These are phyloP conservation scores for Dryadula phaetusa DNA, from an alignment of 2,888 invertebrate genomes.

Conservation along the genomic window DNA sequence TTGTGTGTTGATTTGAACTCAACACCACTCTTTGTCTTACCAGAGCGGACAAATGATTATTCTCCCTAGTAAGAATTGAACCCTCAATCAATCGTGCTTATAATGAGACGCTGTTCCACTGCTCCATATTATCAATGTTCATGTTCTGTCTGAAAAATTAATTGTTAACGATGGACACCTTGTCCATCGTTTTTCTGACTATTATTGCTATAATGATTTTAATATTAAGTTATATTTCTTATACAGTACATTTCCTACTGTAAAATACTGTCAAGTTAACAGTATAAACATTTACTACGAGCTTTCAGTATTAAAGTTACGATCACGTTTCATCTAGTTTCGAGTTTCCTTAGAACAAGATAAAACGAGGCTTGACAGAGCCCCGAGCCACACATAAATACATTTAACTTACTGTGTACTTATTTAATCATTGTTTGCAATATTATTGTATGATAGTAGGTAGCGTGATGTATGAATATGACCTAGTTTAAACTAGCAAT, in stretches of 20 bases:
- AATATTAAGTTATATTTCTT: neutral
- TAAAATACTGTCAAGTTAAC: neutral
- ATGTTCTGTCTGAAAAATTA: too few relatives aligned
- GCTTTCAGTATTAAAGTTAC: slow-evolving; percentile 8
- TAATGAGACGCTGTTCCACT: too few relatives aligned
- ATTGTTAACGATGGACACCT: too few relatives aligned
- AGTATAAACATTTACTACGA: neutral
- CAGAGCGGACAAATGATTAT: too few relatives aligned
- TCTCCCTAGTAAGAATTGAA: too few relatives aligned
- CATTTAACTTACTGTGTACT: slow-evolving; percentile 9
- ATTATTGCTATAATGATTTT: too few relatives aligned
- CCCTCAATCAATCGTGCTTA: too few relatives aligned
- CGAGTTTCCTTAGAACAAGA: slow-evolving; percentile 29
- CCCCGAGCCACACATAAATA: slow-evolving; percentile 9
- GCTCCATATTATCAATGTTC: too few relatives aligned
- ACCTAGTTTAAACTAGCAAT: neutral
- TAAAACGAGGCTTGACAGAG: slow-evolving; percentile 33
- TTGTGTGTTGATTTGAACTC: too few relatives aligned
- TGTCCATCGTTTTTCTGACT: too few relatives aligned
- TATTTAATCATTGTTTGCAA: slow-evolving; percentile 2
- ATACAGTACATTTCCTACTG: too few relatives aligned
- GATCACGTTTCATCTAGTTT: slow-evolving; percentile 32
- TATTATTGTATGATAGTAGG: neutral
- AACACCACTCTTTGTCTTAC: too few relatives aligned
- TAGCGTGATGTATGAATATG: neutral